These are phyloP conservation scores for Myanophis thanlyinensis DNA, from an alignment of 2,113 vertebrate genomes.

Conservation along the genomic window DNA sequence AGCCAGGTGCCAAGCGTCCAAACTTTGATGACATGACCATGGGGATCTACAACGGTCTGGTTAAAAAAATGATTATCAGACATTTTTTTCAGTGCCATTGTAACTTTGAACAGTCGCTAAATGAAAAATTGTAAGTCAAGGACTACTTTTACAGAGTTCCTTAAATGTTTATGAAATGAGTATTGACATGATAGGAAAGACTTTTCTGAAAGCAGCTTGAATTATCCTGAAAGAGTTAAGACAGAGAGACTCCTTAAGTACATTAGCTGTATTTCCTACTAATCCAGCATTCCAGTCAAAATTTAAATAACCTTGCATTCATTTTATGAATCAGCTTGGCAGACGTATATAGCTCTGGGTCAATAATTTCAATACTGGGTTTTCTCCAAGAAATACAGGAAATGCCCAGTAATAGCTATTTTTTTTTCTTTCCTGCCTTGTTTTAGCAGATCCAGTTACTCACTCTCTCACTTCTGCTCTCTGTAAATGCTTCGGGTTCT, in stretches of 20 bases:
- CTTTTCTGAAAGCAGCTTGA: background rate
- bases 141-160: background rate
- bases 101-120: background rate
- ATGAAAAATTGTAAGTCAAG: background rate
- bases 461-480: constrained; percentile 20
- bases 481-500: constrained; percentile 45
- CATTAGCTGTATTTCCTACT: background rate
- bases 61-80: no score
- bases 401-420: background rate
- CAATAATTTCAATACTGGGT: background rate
- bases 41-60: no score
- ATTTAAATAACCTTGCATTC: background rate
- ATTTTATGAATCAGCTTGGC: background rate
- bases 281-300: background rate
- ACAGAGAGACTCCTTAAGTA: background rate
- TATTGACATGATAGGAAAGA: background rate
- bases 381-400: background rate
- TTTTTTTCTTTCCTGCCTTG: background rate
- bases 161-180: background rate
- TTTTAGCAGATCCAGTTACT: background rate
- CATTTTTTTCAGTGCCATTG: background rate
- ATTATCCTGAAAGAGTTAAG: background rate
- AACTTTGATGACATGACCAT: background rate
- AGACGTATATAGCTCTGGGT: background rate
- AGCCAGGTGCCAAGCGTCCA: background rate